Base-by-base conservation (phyloP, 1,140 invertebrate species). In the Heliconius eleuchia region DNA sequence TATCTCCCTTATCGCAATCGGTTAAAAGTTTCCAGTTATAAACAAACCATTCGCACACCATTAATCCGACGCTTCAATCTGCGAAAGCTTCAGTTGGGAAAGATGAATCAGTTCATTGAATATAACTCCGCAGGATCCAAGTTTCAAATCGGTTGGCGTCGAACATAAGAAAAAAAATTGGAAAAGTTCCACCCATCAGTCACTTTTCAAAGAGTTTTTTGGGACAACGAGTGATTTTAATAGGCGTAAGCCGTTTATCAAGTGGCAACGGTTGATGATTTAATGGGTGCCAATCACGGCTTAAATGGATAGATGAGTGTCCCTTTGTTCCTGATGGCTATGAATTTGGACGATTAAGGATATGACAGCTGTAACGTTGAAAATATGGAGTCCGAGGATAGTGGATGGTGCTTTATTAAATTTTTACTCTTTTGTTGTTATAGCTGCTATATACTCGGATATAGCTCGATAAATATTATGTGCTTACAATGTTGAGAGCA, bases 171-270 rank as follows among this genome's bases (percentile, higher is more conserved):
- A 81, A 81, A 81, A 46, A 80, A 83, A 80, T 83, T 80, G 77
- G 77, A 79, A 83, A 83, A 83, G 55, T 83, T 83, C 80, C 80
- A 74, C 82, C 52, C 80, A 83, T 83, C 80, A 80, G 81, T 83
- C 82, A 83, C 75, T 66, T 81, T 81, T 79, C 82, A 83, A 83
- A 83, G 82, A 79, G 82, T 82, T 83, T 83, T 82, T 83, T 80
- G 74, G 79, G 82, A 78, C 80, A 77, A 11, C 71, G 77, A 83
- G 80, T 81, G 82, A 83, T 79, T 83, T 83, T 81, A 81, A 83
- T 80, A 83, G 76, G 75, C 77, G 74, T 66, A 76, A 78, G 73
- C 66, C 82, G 73, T 83, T 76, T 71, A 83, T 83, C 82, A 81
- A 81, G 80, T 74, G 79, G 74, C 73, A 76, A 74, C 74, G 80